Percentiles rank a stretch among this genome's conserved stretches.
Evolutionary conservation across 2,113 vertebrate genomes (phyloP).

Genomic region (Furnarius figulus): DNA sequence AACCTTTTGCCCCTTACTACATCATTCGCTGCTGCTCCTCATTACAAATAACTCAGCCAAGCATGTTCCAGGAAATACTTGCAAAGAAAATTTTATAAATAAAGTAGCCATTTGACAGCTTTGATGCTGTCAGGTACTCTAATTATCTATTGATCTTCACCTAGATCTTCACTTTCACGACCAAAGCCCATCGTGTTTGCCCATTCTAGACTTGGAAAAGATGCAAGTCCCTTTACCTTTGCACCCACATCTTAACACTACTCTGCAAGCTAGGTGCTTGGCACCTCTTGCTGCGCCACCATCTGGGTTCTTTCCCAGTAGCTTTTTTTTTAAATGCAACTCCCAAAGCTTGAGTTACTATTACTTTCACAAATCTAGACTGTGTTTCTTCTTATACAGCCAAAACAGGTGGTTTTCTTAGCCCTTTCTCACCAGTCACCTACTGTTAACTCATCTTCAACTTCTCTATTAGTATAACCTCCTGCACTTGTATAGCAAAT

Average conservation of each 20-base stretch:
- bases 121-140: neutral
- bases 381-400: neutral
- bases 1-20: neutral
- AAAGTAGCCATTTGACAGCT: neutral
- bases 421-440: neutral
- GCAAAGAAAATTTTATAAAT: neutral
- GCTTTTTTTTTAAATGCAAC: neutral
- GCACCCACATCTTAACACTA: neutral
- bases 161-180: neutral
- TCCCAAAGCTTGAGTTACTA: neutral
- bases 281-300: neutral
- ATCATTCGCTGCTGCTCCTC: neutral
- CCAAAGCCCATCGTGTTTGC: neutral
- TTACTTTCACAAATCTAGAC: neutral
- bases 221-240: neutral
- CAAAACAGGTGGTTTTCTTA: neutral
- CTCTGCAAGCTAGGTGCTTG: neutral
- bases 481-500: neutral
- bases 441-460: neutral
- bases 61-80: neutral
- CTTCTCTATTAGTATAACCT: neutral
- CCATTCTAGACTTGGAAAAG: neutral
- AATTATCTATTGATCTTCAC: neutral
- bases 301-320: neutral
- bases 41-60: neutral